Evolutionary conservation across 2,113 vertebrate genomes (phyloP).

Genomic region (Nesoenas mayeri): DNA sequence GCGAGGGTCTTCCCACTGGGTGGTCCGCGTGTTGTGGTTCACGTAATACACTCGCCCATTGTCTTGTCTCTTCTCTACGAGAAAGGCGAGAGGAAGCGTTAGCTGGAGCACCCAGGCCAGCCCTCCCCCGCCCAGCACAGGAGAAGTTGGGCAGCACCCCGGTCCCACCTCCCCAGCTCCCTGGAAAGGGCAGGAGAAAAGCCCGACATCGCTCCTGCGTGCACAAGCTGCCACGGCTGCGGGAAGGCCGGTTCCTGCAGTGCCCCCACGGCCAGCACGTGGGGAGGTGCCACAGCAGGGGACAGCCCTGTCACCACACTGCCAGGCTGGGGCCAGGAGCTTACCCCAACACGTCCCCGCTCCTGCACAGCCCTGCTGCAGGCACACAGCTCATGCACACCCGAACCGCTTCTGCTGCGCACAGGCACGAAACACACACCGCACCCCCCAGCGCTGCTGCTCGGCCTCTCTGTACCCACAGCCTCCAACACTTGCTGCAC

Average conservation of each 20-base stretch:
- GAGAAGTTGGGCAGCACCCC: not conserved
- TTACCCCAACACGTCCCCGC: fast-evolving
- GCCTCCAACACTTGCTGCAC: not conserved
- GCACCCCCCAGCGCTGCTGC: not conserved
- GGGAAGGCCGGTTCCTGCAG: not conserved
- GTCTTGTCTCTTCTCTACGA: constrained; percentile 94
- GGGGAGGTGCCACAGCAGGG: no score
- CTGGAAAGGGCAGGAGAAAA: not conserved
- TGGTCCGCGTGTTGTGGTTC: constrained; percentile 98
- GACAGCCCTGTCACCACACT: no score
- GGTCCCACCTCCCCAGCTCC: fast-evolving
- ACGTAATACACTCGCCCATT: constrained; percentile 97
- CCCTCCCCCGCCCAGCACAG: not conserved
- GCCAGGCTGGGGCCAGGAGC: not conserved
- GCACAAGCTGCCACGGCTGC: not conserved
- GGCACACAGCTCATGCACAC: fast-evolving
- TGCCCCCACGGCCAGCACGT: not conserved
- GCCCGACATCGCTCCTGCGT: fast-evolving
- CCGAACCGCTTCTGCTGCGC: fast-evolving
- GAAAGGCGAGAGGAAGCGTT: not conserved
- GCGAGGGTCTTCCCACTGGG: constrained; percentile 97
- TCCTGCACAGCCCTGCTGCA: fast-evolving
- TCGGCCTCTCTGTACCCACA: not conserved
- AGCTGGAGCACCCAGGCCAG: not conserved
- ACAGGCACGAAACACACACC: not conserved